phyloP scores from a whole-genome alignment of 2,113 vertebrate species.

The Tapirus terrestris region DNA sequence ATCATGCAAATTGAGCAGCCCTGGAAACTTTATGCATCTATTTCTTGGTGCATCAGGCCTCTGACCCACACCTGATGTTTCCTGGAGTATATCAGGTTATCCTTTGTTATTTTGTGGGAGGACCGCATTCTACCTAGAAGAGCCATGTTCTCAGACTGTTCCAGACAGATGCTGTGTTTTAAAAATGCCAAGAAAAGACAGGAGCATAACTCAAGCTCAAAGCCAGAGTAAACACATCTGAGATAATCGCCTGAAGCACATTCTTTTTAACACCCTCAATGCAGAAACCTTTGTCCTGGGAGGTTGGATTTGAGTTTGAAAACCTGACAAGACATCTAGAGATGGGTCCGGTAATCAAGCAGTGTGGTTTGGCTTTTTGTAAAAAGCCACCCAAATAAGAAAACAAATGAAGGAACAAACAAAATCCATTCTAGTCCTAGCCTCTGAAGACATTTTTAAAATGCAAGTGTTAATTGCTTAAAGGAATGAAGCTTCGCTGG shows the following conservation, averaged over 20 bases:
- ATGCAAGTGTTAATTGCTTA: neutral
- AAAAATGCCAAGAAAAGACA: neutral
- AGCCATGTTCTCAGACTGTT: conserved; percentile 8
- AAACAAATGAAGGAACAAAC: neutral
- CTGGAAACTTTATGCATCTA: neutral
- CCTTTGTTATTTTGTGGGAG: neutral
- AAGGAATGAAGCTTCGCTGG: neutral
- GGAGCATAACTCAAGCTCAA: neutral
- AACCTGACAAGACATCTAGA: neutral
- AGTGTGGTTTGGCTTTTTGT: neutral
- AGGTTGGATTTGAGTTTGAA: conserved; percentile 33
- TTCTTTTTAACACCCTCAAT: neutral
- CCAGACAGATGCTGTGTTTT: neutral
- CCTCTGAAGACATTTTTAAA: neutral
- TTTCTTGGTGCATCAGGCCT: conserved; percentile 13
- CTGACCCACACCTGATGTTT: neutral
- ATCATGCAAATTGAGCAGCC: neutral
- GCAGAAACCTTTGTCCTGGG: neutral
- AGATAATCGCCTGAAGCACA: neutral
- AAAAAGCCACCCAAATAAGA: neutral
- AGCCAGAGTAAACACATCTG: neutral
- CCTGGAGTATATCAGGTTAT: neutral
- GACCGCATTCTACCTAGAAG: neutral
- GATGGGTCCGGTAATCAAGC: neutral
- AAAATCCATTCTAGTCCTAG: neutral